Base-by-base conservation (phyloP, 2,888 invertebrate species). In the Nymphalis c-album region DNA sequence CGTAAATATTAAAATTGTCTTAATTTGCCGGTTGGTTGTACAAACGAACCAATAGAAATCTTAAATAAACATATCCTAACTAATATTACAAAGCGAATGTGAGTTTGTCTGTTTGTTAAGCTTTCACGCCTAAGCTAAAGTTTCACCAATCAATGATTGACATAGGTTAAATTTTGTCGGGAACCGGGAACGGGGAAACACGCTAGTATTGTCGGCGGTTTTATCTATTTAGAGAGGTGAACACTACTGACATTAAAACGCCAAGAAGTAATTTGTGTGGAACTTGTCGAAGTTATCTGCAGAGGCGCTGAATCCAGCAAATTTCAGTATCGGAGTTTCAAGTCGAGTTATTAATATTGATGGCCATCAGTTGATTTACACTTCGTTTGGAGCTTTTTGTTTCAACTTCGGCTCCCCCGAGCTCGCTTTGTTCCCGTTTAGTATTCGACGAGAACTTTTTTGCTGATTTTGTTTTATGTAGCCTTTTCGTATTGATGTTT, bases 321-420 rank as follows among this genome's bases (percentile, higher is more conserved):
- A 50, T 61, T 65, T 60, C 58, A 57, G 66, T 67, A 67, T 61
- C 66, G 13, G 57, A 66, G 60, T 65, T 66, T 66, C 45, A 17
- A 67, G 66, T n/a, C 50, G 66, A 67, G 62, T 67, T 67, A 67
- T 67, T 67, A 67, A 67, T 58, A 58, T 67, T 62, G 66, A 67
- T 67, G 66, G 26, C 48, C 48, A 22, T 55, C 62, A 50, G 22
- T 62, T 48, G 60, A 58, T 62, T 67, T 62, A 13, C 62, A 50
- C 62, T 60, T 22, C 26, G 22, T 51, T 51, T 13, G 26, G 51
- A 51, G 51, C 16, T 10, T 51, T 60, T 59, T 45, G 59, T 46
- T 59, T 46, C 16, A 16, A n/a, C 16, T 22, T 26, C 17, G 31
- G 26, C 17, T 55, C 22, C 35, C 40, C 3, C 40, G 40, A 40